Evolutionary conservation across 2,888 invertebrate genomes (phyloP), one percentile per base, ranked within the genome.

Genomic region (Saturnia pavonia): DNA sequence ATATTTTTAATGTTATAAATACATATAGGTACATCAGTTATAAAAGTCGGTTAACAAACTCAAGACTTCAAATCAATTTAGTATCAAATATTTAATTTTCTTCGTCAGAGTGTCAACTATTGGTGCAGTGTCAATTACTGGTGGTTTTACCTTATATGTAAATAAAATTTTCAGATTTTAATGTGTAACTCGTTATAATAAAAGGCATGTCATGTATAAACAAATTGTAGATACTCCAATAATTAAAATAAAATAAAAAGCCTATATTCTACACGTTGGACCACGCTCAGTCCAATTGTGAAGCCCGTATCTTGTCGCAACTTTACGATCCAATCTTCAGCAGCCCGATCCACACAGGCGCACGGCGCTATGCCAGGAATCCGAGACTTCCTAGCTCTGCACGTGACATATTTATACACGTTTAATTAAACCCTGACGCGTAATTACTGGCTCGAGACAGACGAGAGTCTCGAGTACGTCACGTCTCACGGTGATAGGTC

Each of bases 271-370:
- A 54, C 42, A n/a, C 40, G 11, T 54, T 54, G 19, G 19, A 25
- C 3, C 25, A 12, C 42, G 27, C 42, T 11, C 42, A n/a, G 54
- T 70, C 68, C 11, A 67, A 67, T 70, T 63, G 45, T 67, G 69
- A 68, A 69, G 70, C 45, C 54, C 67, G 70, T 74, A 73, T 76
- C 80, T 77, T 74, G 72, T 71, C 75, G 78, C 78, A 77, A 80
- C 76, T 84, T 85, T 84, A 83, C 81, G 83, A 84, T 79, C 79
- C 78, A 78, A 85, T 82, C 81, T 78, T 72, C 73, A 72, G 73
- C 60, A 76, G 73, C 69, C 72, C 75, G 75, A 75, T 76, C 79
- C 76, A 72, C 77, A 72, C 74, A 72, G 74, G 75, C 67, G 74
- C 74, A 74, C 74, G 76, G 74, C 74, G 73, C 68, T 77, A 80